Conservation (phyloP, 2,113 vertebrate species). For the Sitta europaea region DNA sequence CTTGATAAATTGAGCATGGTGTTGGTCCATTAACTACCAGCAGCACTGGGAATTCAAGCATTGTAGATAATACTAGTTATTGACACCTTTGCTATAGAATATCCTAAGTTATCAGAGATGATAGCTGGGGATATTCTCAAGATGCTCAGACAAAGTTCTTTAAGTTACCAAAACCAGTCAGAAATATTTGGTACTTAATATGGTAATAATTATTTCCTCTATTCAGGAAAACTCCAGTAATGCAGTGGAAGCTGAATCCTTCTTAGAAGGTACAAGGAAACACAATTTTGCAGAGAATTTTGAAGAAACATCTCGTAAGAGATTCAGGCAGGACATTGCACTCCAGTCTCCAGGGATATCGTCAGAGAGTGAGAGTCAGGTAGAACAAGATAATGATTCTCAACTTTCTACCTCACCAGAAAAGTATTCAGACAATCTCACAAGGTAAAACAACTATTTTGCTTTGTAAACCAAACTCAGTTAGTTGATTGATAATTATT, state of each 20-base stretch:
- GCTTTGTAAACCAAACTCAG: not conserved
- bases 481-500: not conserved
- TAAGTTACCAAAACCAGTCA: not conserved
- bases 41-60: not conserved
- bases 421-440: not conserved
- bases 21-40: not conserved
- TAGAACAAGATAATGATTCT: not conserved
- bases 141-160: not conserved
- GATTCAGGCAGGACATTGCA: not conserved
- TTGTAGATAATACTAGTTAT: not conserved
- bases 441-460: conserved; percentile 15
- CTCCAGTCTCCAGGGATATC: not conserved
- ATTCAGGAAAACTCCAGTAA: not conserved
- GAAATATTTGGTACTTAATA: not conserved
- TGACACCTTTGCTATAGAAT: not conserved
- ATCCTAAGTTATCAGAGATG: not conserved
- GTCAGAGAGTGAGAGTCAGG: not conserved
- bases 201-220: not conserved
- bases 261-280: not conserved
- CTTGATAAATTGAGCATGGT: not conserved
- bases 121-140: not conserved
- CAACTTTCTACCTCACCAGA: not conserved
- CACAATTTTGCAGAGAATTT: not conserved
- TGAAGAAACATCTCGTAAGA: not conserved
- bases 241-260: not conserved